These are phyloP conservation scores for Graptemys geographica DNA, from an alignment of 2,797 vertebrate genomes.

Conservation along the genomic window DNA sequence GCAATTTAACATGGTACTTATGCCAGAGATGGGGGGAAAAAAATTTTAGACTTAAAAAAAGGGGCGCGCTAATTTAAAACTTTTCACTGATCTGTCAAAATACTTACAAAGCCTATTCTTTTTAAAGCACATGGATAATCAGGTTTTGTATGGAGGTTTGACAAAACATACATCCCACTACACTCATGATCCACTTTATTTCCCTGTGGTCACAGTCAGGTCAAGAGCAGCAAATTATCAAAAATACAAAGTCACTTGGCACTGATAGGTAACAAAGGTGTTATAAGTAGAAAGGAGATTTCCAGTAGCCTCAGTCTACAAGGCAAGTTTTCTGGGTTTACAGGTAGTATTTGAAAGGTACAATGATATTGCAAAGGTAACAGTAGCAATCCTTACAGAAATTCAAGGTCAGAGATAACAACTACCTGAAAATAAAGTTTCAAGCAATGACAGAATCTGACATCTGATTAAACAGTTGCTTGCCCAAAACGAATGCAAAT, in stretches of 20 bases:
- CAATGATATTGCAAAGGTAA: not conserved
- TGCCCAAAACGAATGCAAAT: not conserved
- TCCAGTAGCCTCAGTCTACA: not conserved
- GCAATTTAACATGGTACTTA: not conserved
- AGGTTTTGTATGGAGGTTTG: not conserved
- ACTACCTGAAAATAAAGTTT: slow-evolving; percentile 11
- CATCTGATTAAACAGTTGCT: not conserved
- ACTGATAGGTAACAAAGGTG: not conserved
- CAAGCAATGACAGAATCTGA: not conserved
- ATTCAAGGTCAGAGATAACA: not conserved
- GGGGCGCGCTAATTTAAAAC: not conserved
- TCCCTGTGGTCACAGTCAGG: not conserved
- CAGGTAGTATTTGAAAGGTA: not conserved
- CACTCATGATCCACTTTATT: not conserved
- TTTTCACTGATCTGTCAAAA: not conserved
- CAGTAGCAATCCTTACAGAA: not conserved
- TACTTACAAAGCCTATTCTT: not conserved
- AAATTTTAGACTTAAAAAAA: not conserved
- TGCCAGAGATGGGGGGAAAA: not conserved
- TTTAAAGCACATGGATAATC: not conserved
- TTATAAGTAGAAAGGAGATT: not conserved
- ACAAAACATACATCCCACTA: not conserved
- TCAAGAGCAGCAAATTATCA: not conserved
- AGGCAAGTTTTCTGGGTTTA: not conserved
- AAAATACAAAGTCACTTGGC: not conserved